phyloP scores from a whole-genome alignment of 2,797 vertebrate species.

The Sebastes nivosus region DNA sequence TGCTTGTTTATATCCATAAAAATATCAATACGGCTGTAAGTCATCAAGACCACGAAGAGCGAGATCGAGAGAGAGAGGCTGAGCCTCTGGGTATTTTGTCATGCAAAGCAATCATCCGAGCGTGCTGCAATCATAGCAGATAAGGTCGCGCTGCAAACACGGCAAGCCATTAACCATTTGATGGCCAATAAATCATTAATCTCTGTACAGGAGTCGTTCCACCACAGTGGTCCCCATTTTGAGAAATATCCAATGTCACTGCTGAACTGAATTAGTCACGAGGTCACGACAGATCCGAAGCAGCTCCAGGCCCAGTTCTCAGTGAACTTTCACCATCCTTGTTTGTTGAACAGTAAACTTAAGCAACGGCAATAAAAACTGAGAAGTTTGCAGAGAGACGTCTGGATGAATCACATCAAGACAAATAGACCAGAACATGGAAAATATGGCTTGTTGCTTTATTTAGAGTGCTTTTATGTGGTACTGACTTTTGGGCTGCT shows the following conservation, averaged over 20 bases:
- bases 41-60: constrained; percentile 8
- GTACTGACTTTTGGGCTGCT: constrained; percentile 2
- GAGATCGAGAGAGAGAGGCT: background rate
- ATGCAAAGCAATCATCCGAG: constrained; percentile 41
- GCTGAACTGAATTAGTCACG: constrained; percentile 21
- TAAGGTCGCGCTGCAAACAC: constrained; percentile 43
- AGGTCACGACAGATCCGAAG: constrained; percentile 9
- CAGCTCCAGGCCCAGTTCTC: background rate
- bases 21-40: constrained; percentile 17
- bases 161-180: constrained; percentile 41
- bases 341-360: constrained; percentile 38
- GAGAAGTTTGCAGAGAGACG: constrained; percentile 13
- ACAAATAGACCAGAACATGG: constrained; percentile 43
- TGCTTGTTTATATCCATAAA: constrained; percentile 24
- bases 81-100: constrained; percentile 34
- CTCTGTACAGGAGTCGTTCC: constrained; percentile 9
- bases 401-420: constrained; percentile 35
- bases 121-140: constrained; percentile 27
- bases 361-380: constrained; percentile 24
- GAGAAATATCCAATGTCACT: constrained; percentile 26
- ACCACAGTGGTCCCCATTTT: background rate
- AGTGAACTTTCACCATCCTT: constrained; percentile 14
- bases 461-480: constrained; percentile 30
- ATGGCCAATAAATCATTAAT: constrained; percentile 47
- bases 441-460: constrained; percentile 46